Evolutionary conservation across 2,797 vertebrate species (phyloP).

Genomic region (Hafferia zeledoni): DNA sequence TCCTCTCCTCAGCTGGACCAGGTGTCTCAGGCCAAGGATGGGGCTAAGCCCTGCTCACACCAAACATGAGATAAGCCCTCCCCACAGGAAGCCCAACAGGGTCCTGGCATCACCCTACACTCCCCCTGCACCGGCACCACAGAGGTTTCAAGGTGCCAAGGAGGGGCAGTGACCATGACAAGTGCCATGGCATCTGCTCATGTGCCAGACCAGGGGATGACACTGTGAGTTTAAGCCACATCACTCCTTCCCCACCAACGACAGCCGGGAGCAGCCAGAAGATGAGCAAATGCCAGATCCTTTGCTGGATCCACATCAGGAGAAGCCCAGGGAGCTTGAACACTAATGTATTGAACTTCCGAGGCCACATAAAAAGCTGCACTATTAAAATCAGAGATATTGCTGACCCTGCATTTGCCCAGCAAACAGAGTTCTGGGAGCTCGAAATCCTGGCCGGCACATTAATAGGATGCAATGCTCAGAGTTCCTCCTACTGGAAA

Average conservation of each 20-base stretch:
- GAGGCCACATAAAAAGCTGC: not conserved
- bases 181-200: rapidly evolving
- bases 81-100: not conserved
- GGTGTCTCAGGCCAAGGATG: rapidly evolving
- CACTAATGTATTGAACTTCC: not conserved
- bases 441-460: not conserved
- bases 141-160: not conserved
- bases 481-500: rapidly evolving
- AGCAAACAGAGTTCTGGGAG: not conserved
- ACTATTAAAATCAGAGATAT: not conserved
- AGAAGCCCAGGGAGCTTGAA: not conserved
- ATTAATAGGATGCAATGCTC: not conserved
- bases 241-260: not conserved
- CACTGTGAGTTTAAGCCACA: not conserved
- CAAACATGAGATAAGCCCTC: not conserved
- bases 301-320: not conserved
- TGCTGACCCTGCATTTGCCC: not conserved
- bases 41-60: rapidly evolving
- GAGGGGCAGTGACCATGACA: not conserved
- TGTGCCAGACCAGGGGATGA: not conserved
- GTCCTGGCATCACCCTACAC: not conserved
- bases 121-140: rapidly evolving
- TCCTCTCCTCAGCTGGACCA: not conserved
- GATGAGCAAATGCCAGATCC: not conserved
- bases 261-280: rapidly evolving